Base-by-base conservation (phyloP, 2,888 invertebrate species). In the Nephrotoma appendiculata region DNA sequence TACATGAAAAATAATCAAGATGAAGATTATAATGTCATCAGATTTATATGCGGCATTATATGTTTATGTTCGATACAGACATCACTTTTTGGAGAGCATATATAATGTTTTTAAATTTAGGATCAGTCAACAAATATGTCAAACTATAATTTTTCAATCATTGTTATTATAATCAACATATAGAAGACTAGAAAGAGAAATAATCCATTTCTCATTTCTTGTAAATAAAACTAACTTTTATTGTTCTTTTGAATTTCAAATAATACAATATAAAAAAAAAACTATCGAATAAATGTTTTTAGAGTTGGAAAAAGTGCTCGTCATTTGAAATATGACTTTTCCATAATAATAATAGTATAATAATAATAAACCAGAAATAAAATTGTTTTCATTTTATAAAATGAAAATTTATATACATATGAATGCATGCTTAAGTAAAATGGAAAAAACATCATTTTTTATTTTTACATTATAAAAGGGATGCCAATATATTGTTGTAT, bases 271-370 rank as follows among this genome's bases (percentile, higher is more conserved):
- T 31, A 31, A 3, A 57, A 57, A 57, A 71, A 71, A 71, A 52
- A 19, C 15, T 71, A 71, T 71, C 71, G 71, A 71, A 52, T 52
- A n/a, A 52, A 71, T 71, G 19, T 84, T 48, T 84, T 43, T 42
- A 84, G 43, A 84, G 84, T 84, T 15, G 84, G 43, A 84, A 43
- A 85, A 85, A 85, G 12, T 85, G 85, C 85, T 85, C 44, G 85
- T 85, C 85, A 85, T 85, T 85, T 85, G 85, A 85, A 85, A 85
- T 85, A 85, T 85, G 85, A 85, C 44, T 85, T 85, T 85, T 85
- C 85, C 85, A 85, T 44, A 85, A 6, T 52, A 52, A 11, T 71
- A 71, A 71, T 71, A 57, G 7, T 57, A 57, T 19, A 19, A 19
- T 57, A 57, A 15, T 57, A 31, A 71, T 71, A 71, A 71, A 71